Conservation (phyloP, 1,140 invertebrate genomes). For the Leptinotarsa defecta region DNA sequence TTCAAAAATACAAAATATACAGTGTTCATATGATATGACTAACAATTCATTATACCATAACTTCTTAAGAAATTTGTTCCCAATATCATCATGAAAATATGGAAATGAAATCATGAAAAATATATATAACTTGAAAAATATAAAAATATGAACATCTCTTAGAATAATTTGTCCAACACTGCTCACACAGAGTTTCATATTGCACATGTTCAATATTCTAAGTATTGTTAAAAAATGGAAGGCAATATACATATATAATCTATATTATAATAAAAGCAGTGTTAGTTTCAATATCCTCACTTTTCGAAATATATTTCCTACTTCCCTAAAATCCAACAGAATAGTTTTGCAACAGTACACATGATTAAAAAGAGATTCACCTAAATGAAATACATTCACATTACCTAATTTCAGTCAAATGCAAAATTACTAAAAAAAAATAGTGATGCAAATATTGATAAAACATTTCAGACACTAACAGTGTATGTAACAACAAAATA, state of each 20-base stretch:
- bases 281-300: background rate
- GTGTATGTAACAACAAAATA: no score
- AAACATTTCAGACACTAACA: no score
- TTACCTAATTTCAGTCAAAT: no score
- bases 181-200: background rate
- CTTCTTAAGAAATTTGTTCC: background rate
- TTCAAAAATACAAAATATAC: conserved; percentile 9
- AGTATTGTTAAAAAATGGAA: background rate
- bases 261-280: background rate
- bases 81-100: background rate
- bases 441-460: no score
- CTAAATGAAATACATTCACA: no score
- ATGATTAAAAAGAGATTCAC: no score
- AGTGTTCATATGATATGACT: conserved; percentile 3
- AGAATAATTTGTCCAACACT: background rate
- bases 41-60: conserved; percentile 7
- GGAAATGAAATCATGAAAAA: background rate
- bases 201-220: background rate
- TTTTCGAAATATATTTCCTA: no score
- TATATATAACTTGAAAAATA: conserved; percentile 4
- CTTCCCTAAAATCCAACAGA: no score
- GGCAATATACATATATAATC: background rate
- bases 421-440: no score
- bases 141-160: background rate
- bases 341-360: no score